Evolutionary conservation across 2,797 vertebrate species (phyloP).

Genomic region (Xiphorhynchus erythropygius): DNA sequence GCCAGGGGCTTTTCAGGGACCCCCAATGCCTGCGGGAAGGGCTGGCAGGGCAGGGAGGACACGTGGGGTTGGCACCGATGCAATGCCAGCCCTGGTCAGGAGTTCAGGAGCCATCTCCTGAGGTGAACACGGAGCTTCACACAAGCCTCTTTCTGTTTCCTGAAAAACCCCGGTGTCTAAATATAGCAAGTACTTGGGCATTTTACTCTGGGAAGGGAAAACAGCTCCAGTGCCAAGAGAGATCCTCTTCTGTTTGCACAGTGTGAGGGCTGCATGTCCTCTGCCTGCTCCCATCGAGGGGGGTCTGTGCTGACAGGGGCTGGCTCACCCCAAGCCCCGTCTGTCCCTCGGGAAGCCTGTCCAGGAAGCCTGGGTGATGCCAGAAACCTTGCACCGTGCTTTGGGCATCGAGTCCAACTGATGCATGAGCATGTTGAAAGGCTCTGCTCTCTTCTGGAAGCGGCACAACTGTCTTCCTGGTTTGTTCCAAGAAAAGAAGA

Average conservation of each 20-base stretch:
- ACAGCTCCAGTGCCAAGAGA: conserved; percentile 3
- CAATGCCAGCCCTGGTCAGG: neutral
- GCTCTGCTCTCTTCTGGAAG: neutral
- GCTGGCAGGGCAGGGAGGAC: neutral
- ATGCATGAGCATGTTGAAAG: neutral
- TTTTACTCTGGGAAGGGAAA: conserved; percentile 45
- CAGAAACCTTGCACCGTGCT: neutral
- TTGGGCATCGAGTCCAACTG: neutral
- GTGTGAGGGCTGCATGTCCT: neutral
- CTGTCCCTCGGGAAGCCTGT: accelerated
- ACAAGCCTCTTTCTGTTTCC: conserved; percentile 21
- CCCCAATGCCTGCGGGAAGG: neutral
- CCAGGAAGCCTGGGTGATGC: neutral
- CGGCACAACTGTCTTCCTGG: neutral
- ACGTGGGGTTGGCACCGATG: accelerated
- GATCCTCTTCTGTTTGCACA: conserved; percentile 13
- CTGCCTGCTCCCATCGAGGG: neutral
- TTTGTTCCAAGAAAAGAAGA: neutral
- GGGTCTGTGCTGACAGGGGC: neutral
- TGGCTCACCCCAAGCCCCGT: neutral
- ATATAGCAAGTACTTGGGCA: conserved; percentile 46
- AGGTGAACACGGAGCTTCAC: neutral
- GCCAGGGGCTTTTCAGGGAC: neutral
- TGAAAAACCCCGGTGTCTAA: neutral
- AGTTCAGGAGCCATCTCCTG: neutral